Evolutionary conservation across 2,888 invertebrate genomes (phyloP).

Genomic region (Spilosoma lubricipeda): DNA sequence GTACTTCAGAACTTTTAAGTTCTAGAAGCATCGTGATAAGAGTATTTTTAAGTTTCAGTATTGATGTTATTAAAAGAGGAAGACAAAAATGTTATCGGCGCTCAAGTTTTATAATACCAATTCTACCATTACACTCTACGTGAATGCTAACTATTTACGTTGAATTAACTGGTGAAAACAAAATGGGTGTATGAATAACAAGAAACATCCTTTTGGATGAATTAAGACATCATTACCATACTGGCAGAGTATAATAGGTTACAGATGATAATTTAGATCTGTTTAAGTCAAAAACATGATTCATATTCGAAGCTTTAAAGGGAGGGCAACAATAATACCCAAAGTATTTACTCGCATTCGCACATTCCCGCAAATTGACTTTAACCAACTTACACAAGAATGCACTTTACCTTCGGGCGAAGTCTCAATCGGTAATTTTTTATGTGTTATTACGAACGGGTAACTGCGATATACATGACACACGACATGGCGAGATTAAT

Average conservation of each 20-base stretch:
- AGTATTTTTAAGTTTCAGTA: too few species aligned
- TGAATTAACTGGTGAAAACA: not conserved
- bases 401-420: constrained; percentile 80
- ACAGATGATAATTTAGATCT: constrained; percentile 50
- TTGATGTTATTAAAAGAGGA: too few species aligned
- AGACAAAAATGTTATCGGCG: not conserved
- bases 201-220: not conserved
- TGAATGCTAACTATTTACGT: not conserved
- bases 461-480: constrained; percentile 75
- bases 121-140: not conserved
- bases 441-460: constrained; percentile 74
- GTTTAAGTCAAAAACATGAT: constrained; percentile 60
- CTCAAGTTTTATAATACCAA: not conserved
- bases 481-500: constrained; percentile 82
- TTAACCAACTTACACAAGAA: constrained; percentile 79
- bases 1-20: not conserved
- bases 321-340: constrained; percentile 61
- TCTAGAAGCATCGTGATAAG: not conserved
- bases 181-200: not conserved
- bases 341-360: constrained; percentile 69
- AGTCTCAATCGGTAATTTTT: constrained; percentile 81
- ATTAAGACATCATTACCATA: not conserved
- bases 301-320: constrained; percentile 49
- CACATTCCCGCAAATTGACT: constrained; percentile 80
- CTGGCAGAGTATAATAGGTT: not conserved